phyloP scores from a whole-genome alignment of 2,888 invertebrate genomes.

The Junonia oenone region DNA sequence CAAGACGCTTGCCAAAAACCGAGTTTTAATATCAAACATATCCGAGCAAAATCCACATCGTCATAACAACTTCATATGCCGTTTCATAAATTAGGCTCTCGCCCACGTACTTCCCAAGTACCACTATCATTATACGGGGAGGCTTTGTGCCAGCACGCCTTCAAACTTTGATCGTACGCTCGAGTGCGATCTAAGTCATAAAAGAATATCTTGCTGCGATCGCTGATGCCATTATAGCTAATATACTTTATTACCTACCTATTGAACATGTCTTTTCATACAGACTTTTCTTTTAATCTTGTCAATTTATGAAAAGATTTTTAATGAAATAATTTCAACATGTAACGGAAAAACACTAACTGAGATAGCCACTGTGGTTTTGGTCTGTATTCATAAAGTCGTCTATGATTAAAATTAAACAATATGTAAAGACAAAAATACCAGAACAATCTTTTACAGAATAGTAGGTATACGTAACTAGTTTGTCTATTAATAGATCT shows the following conservation, averaged over 20 bases:
- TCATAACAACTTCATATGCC: conserved; percentile 24
- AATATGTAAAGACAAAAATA: too few species aligned
- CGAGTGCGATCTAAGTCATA: conserved; percentile 23
- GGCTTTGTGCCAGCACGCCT: conserved; percentile 30
- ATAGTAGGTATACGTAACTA: too few species aligned
- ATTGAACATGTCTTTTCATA: too few species aligned
- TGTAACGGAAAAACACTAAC: too few species aligned
- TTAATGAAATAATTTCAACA: too few species aligned
- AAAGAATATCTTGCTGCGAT: conserved; percentile 9
- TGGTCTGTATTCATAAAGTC: too few species aligned
- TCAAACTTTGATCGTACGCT: conserved; percentile 23
- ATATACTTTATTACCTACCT: too few species aligned
- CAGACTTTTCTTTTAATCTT: too few species aligned
- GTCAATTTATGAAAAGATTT: too few species aligned
- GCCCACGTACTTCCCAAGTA: conserved; percentile 42
- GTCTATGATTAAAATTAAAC: too few species aligned
- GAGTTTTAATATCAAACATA: conserved; percentile 6
- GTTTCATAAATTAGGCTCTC: conserved; percentile 47
- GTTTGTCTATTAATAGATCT: background rate
- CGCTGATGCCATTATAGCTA: conserved; percentile 3
- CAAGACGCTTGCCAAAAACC: background rate
- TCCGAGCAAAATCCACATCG: conserved; percentile 10
- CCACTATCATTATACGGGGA: conserved; percentile 24
- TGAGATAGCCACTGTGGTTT: too few species aligned
- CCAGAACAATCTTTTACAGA: too few species aligned